These are phyloP conservation scores for Perca fluviatilis DNA, from an alignment of 2,113 vertebrate genomes.

Conservation along the genomic window DNA sequence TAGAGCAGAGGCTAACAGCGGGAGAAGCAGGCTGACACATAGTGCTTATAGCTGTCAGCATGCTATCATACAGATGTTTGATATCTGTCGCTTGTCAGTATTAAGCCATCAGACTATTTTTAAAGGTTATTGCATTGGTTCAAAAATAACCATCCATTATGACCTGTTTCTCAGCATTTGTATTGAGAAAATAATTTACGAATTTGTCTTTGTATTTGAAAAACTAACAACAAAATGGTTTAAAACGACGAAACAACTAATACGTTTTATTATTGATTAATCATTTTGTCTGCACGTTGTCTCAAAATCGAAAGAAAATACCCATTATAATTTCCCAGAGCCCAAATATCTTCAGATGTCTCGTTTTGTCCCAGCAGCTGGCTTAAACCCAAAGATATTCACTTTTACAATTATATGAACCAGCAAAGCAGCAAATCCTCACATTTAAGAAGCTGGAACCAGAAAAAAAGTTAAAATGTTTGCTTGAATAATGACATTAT, in stretches of 20 bases:
- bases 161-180: neutral
- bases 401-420: neutral
- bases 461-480: neutral
- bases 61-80: neutral
- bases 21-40: neutral
- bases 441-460: neutral
- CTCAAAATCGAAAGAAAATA: neutral
- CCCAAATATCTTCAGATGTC: neutral
- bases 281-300: neutral
- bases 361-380: neutral
- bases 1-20: conserved; percentile 24
- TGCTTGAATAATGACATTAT: neutral
- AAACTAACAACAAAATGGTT: neutral
- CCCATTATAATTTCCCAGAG: neutral
- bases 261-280: neutral
- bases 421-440: neutral
- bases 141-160: neutral
- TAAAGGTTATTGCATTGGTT: neutral
- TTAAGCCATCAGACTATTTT: neutral
- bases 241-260: neutral
- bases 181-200: neutral
- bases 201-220: neutral
- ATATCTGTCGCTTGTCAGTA: neutral
- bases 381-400: neutral
- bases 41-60: neutral